Evolutionary conservation across 1,140 invertebrate species (phyloP), one percentile per base, ranked within the genome.

Genomic region (Bombus balteatus): DNA sequence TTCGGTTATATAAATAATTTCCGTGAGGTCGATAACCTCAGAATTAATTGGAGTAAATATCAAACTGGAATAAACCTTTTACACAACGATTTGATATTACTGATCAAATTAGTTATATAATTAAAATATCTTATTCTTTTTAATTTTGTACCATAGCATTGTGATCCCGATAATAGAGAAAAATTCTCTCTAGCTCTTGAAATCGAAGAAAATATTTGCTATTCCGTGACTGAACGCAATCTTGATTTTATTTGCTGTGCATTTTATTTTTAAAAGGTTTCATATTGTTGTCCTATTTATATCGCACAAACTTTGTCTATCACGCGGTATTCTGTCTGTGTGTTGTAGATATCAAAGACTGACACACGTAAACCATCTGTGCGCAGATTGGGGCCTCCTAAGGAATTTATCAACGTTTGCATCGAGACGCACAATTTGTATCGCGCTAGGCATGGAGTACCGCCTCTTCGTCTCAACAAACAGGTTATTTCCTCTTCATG

Each of bases 401-500:
- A 94, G 89, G 95, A 95, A 93, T 95, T 95, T 87, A 87, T 94
- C 90, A 92, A 93, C 83, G 96, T 97, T 66, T 97, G 97, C 93
- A 94, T 98, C 85, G 95, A 96, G 80, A 96, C 97, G 47, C 98
- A 98, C 94, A 98, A 98, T 92, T 96, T 96, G 82, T 98, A 97
- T 91, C 95, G 98, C 89, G 94, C 93, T 47, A 96, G 96, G 85
- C 98, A 98, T 92, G 96, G 96, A 37, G 97, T 97, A 4, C 96
- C 96, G 68, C 96, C 96, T 6, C 92, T 98, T 77, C 96, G 96
- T 93, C 91, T 98, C 41, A 97, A 96, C 92, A 96, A 97, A 95
- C 96, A 98, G 96, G 97, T 97, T 92, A 92, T 76, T 85, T 86
- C 5, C 73, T 85, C 18, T 72, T 88, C 77, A 1, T 25, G 6